phyloP scores from a whole-genome alignment of 2,113 vertebrate species.

The Tympanuchus pallidicinctus region DNA sequence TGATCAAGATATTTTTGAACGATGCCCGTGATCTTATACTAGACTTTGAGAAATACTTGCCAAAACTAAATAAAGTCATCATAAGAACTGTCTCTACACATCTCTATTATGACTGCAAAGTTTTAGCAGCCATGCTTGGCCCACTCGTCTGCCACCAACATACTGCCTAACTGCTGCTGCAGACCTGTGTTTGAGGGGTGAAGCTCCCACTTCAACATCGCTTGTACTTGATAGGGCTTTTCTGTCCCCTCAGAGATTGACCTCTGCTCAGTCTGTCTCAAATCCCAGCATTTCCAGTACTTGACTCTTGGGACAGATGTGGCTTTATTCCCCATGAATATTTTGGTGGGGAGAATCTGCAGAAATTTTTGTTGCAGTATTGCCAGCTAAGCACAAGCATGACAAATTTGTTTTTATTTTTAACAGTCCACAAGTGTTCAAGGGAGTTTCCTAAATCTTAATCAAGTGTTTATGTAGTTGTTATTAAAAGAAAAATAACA shows the following conservation, averaged over 20 bases:
- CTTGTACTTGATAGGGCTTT: not conserved
- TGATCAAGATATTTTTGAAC: not conserved
- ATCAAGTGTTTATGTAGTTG: not conserved
- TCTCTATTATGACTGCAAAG: not conserved
- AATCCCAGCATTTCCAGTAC: not conserved
- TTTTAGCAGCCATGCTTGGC: not conserved
- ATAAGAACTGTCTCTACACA: not conserved
- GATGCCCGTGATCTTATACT: not conserved
- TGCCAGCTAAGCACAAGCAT: not conserved
- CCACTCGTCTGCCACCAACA: not conserved
- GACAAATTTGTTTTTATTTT: not conserved
- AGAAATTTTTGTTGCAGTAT: not conserved
- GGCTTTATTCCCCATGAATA: too few species aligned
- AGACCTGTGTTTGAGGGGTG: fast-evolving
- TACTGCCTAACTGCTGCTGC: not conserved
- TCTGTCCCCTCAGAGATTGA: not conserved
- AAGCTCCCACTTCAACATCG: not conserved
- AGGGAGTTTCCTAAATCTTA: not conserved
- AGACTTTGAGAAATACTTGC: not conserved
- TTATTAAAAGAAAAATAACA: not conserved
- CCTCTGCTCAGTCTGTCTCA: not conserved
- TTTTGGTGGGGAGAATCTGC: not conserved
- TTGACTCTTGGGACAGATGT: not conserved
- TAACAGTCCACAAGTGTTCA: not conserved
- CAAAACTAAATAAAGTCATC: fast-evolving